Evolutionary conservation across 2,888 invertebrate species (phyloP), one percentile per base, ranked within the genome.

Genomic region (Chaetogeoica ovagalla): DNA sequence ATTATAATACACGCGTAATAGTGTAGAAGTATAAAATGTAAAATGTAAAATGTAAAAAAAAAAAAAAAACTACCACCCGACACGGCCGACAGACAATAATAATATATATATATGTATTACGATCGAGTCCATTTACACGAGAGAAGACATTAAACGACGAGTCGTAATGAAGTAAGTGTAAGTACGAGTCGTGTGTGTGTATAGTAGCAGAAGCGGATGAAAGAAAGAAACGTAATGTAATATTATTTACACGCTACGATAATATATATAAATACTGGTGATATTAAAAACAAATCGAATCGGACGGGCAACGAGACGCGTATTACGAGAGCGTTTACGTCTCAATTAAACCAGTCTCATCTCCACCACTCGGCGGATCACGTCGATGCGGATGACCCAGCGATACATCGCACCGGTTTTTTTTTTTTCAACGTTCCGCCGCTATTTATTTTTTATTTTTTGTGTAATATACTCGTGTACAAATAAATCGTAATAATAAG

Each of bases 251-350:
- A 48, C 55, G 63, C 63, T 8, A 52, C 52, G 63, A 8, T 30
- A 57, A 13, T 13, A 70, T 48, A 48, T 43, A 19, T 17, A 57
- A 21, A 52, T n/a, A 39, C 37, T 55, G 30, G 30, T 30, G 30
- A 30, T 74, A 74, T 74, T 74, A 74, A 65, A 74, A 65, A 74
- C 74, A 43, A 74, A 74, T 74, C 74, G 55, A 74, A 74, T 74
- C 74, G 55, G 65, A 74, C 65, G 30, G 74, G 65, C 74, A 75
- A 57, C 65, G 43, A 57, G 4, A 30, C 30, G 30, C 30, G 30
- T 30, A 30, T 30, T 30, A 30, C 4, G 1, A 30, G 23, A 37
- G 62, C 69, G 70, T 71, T 71, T 63, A 66, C 66, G 73, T 81
- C 74, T 81, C 73, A 75, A 73, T 73, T 75, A 74, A 69, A 74